These are phyloP conservation scores for Semaprochilodus insignis DNA, from an alignment of 2,797 vertebrate genomes.

Conservation along the genomic window DNA sequence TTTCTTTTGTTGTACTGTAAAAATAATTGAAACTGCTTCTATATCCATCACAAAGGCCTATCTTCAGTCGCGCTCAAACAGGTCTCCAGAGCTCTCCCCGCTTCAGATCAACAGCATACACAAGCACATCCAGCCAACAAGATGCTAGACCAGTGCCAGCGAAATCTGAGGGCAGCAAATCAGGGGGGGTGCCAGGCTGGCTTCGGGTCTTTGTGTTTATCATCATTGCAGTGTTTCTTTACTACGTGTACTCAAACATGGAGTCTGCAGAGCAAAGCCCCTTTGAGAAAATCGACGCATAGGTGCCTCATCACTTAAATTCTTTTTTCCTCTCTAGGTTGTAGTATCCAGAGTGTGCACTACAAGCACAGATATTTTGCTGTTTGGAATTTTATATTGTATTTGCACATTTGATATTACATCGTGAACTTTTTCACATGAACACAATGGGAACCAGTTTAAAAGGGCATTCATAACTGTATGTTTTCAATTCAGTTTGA, in stretches of 20 bases:
- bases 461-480: not conserved
- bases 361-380: constrained; percentile 6
- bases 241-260: constrained; percentile 67
- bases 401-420: not conserved
- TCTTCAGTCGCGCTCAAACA: constrained; percentile 45
- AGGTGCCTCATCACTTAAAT: constrained; percentile 6
- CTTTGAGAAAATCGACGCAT: constrained; percentile 46
- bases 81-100: constrained; percentile 53
- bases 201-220: constrained; percentile 68
- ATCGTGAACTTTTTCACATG: not conserved
- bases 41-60: constrained; percentile 56
- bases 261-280: constrained; percentile 52
- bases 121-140: constrained; percentile 43
- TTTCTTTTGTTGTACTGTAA: not conserved
- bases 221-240: constrained; percentile 64
- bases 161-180: constrained; percentile 38
- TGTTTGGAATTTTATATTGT: not conserved
- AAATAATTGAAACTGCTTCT: constrained; percentile 23
- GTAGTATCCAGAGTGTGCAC: not conserved
- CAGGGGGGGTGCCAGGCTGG: constrained; percentile 42
- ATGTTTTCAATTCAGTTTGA: no score
- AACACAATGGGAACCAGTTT: not conserved
- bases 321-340: not conserved
- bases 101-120: constrained; percentile 37
- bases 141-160: constrained; percentile 20